A percentile compares a stretch with the other conserved stretches of the same genome.
Evolutionary conservation across 1,140 invertebrate species (phyloP).

Genomic region (Drosophila prosaltans): DNA sequence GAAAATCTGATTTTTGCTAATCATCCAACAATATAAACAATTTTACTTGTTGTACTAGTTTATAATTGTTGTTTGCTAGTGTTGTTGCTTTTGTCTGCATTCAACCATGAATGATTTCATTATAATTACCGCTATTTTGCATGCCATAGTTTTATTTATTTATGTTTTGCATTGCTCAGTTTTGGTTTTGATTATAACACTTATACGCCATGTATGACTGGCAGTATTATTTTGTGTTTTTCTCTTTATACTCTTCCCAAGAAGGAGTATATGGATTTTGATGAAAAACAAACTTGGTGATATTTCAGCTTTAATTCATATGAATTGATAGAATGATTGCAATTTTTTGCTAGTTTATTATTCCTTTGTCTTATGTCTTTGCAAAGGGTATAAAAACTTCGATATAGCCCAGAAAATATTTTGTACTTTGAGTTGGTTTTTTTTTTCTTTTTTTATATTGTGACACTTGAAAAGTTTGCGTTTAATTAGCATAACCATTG

Average conservation of each 20-base stretch:
- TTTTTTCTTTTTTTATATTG: conserved; percentile 17
- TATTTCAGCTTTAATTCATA: no score
- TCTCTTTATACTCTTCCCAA: no score
- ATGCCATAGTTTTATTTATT: conserved; percentile 49
- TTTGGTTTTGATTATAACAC: conserved; percentile 16
- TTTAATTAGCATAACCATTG: conserved; percentile 56
- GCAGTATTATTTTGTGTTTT: neutral
- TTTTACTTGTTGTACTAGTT: conserved; percentile 35
- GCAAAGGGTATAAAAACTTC: neutral
- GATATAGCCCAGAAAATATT: neutral
- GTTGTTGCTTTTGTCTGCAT: conserved; percentile 48
- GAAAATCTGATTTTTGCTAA: conserved; percentile 36
- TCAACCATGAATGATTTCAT: conserved; percentile 75
- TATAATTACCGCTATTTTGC: conserved; percentile 73
- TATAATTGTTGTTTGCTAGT: neutral
- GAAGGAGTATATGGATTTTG: neutral
- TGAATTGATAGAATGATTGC: no score
- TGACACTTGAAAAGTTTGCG: conserved; percentile 58
- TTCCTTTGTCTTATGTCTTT: no score
- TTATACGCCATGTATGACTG: conserved; percentile 3
- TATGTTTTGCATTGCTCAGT: conserved; percentile 25
- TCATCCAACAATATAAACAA: conserved; percentile 24
- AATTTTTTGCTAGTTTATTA: no score
- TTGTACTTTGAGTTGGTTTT: no score
- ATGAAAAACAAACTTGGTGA: neutral